Evolutionary conservation across 2,888 invertebrate species (phyloP).

Genomic region (Agrochola litura): DNA sequence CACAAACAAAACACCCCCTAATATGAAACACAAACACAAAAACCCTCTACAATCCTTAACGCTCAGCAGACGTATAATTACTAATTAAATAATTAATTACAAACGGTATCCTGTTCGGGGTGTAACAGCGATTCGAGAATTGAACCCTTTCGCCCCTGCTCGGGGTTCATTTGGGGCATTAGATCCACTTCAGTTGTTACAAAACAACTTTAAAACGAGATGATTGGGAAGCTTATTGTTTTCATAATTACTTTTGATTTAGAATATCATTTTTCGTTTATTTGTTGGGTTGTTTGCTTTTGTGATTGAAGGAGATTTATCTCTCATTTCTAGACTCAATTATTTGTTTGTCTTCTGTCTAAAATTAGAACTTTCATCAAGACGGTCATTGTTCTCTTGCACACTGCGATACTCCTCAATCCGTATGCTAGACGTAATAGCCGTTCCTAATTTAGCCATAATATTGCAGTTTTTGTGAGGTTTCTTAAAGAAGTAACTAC

Average conservation of each 20-base stretch:
- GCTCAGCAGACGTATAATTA: conserved; percentile 65
- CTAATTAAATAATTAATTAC: conserved; percentile 73
- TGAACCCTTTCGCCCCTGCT: conserved; percentile 47
- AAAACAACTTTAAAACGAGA: conserved; percentile 54
- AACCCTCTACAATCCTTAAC: conserved; percentile 62
- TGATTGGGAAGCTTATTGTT: conserved; percentile 45
- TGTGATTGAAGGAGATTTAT: conserved; percentile 7
- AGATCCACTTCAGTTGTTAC: conserved; percentile 59
- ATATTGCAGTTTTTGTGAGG: neutral
- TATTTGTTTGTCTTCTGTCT: neutral
- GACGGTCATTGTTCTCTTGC: too few relatives aligned
- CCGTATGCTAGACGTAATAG: too few relatives aligned
- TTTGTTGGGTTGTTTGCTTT: conserved; percentile 5
- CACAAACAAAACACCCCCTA: conserved; percentile 43
- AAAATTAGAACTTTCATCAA: neutral
- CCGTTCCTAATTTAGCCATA: too few relatives aligned
- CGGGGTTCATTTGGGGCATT: conserved; percentile 52
- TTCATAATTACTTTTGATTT: conserved; percentile 46
- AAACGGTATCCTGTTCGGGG: conserved; percentile 64
- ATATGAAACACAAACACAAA: conserved; percentile 54
- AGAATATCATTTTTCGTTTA: conserved; percentile 43
- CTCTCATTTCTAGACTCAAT: neutral
- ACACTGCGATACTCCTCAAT: too few relatives aligned
- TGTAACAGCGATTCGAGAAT: conserved; percentile 55
- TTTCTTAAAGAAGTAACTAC: too few relatives aligned